Evolutionary conservation across 2,888 invertebrate genomes (phyloP), one percentile per base, ranked within the genome.

Genomic region (Drosophila kuntzei): DNA sequence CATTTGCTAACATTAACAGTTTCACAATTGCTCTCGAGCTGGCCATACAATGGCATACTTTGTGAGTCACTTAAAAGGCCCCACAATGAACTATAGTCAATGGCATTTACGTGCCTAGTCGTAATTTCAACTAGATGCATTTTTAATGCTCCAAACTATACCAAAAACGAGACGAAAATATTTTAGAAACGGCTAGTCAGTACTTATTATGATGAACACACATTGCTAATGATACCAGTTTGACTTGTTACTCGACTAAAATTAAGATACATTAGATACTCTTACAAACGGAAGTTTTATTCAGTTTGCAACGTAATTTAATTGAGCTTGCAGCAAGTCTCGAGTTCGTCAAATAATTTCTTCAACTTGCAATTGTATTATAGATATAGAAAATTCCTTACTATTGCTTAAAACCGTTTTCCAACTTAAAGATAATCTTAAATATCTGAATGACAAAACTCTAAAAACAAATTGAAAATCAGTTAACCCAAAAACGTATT

Each of bases 71-170:
- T 73, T 63, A 29, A 34, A 41, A 14, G 44, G 6, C 29, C 50
- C 18, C 41, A 53, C 51, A 68, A 67, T 55, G 39, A 54, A 11
- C n/a, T 36, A 46, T 64, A 53, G 18, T 47, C 55, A 49, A 60
- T 54, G 53, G 65, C 49, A 44, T 59, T 51, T 50, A 72, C 41
- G 22, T 63, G 55, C 55, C 44, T 37, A 16, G 22, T 9, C 12
- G 32, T 72, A 72, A 73, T 61, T 53, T 53, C 74, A 39, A 54
- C 41, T 51, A 62, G 61, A 72, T 72, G 68, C 72, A 68, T 59
- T 71, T 71, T 71, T 71, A 71, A 71, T 71, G 59, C 46, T 12
- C 41, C 32, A 16, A 25, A 53, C 43, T 29, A 18, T 6, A 44
- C n/a, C 20, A 29, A 60, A 34, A 49, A 20, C n/a, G 1, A 36